Evolutionary conservation across 2,113 vertebrate species (phyloP).

Genomic region (Zapornia atra): DNA sequence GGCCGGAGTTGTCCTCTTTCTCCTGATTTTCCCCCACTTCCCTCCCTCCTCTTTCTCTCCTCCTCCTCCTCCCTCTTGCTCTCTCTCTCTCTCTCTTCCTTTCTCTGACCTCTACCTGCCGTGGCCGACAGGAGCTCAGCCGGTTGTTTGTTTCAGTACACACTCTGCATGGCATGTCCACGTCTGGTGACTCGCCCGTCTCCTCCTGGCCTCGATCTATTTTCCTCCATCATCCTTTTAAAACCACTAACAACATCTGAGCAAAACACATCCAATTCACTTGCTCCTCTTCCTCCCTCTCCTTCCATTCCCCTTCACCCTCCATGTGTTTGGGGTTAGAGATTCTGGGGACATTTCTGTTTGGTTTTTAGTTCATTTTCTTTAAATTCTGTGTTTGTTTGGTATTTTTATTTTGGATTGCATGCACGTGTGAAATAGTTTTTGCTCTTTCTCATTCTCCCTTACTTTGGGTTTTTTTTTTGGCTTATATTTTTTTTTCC

Average conservation of each 20-base stretch:
- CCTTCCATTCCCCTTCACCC: slow-evolving; percentile 38
- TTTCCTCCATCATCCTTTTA: slow-evolving; percentile 65
- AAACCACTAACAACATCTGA: slow-evolving; percentile 68
- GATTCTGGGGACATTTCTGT: slow-evolving; percentile 66
- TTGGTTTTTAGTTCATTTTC: slow-evolving; percentile 30
- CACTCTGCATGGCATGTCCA: slow-evolving; percentile 93
- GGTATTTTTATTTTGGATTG: slow-evolving; percentile 70
- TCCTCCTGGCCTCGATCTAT: slow-evolving; percentile 40
- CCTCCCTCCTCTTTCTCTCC: slow-evolving; percentile 11
- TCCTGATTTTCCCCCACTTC: slow-evolving; percentile 41
- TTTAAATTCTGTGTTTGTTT: slow-evolving; percentile 8
- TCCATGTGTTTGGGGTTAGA: slow-evolving; percentile 75
- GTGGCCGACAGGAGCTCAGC: slow-evolving; percentile 69
- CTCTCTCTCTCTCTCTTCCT: neutral
- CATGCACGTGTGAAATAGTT: slow-evolving; percentile 80
- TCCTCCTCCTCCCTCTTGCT: neutral
- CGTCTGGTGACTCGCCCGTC: slow-evolving; percentile 69
- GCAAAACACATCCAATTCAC: slow-evolving; percentile 41
- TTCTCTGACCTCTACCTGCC: slow-evolving; percentile 51
- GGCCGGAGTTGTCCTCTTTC: slow-evolving; percentile 83
- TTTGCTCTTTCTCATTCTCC: slow-evolving; percentile 17
- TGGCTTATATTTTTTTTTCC: neutral
- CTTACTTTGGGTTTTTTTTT: neutral
- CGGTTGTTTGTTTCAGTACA: slow-evolving; percentile 78
- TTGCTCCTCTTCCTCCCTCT: slow-evolving; percentile 15